A percentile compares a stretch with the other conserved stretches of the same genome.
These are phyloP conservation scores for Artibeus lituratus DNA, from an alignment of 2,797 vertebrate species.

Conservation along the genomic window DNA sequence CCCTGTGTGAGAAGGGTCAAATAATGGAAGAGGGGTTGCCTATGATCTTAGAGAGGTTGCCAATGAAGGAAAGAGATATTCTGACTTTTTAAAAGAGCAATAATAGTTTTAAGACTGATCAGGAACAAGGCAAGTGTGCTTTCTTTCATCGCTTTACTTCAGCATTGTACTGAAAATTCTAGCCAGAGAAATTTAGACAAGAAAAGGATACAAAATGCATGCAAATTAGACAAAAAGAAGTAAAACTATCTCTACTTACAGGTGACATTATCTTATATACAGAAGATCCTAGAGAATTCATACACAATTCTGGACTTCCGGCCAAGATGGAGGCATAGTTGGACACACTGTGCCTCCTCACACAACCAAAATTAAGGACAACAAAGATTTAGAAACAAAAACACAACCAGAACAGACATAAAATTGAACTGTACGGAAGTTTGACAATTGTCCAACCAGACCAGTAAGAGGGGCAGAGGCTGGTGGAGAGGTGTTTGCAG, in stretches of 20 bases:
- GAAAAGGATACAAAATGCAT: background rate
- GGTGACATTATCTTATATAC: background rate
- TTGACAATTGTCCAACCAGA: no score
- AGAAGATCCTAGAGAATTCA: constrained; percentile 7
- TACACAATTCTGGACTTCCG: background rate
- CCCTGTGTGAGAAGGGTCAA: background rate
- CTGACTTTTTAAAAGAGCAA: background rate
- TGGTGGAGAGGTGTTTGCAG: no score
- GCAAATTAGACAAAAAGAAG: background rate
- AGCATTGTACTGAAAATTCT: background rate
- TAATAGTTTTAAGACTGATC: constrained; percentile 6
- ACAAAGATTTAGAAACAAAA: no score
- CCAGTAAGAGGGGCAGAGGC: no score
- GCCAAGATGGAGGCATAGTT: no score
- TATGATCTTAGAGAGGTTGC: background rate
- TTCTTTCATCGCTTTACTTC: background rate
- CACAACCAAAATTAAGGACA: no score
- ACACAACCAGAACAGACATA: no score
- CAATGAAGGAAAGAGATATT: background rate
- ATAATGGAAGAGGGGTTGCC: background rate
- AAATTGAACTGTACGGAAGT: no score
- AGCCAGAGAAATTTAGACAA: background rate
- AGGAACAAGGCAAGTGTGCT: background rate
- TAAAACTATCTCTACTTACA: background rate
- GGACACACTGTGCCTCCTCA: no score